A percentile compares a stretch with the other conserved stretches of the same genome.
Conservation (phyloP, 2,888 invertebrate species). For the Sminthurinus aureus region DNA sequence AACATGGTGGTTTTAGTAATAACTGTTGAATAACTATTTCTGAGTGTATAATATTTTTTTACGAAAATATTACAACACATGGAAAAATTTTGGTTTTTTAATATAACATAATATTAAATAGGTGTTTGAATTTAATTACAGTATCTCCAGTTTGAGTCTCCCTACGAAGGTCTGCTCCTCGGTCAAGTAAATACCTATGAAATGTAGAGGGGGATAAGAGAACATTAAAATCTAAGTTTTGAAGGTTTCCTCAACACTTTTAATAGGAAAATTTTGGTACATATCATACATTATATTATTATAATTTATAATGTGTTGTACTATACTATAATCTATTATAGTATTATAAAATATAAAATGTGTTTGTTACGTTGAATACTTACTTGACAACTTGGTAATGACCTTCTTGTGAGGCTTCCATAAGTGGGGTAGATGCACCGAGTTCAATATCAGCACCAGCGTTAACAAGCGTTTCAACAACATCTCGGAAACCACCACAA, state of each 20-base stretch:
- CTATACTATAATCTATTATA: not conserved
- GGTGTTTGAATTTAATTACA: too few relatives aligned
- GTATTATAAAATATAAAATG: not conserved
- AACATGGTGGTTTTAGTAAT: too few relatives aligned
- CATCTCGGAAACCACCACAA: slow-evolving; percentile 95
- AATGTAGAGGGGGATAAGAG: not conserved
- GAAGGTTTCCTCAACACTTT: too few relatives aligned
- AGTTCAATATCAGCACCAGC: slow-evolving; percentile 94
- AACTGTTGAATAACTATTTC: too few relatives aligned
- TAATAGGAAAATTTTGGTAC: not conserved
- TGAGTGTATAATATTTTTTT: too few relatives aligned
- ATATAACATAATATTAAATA: too few relatives aligned
- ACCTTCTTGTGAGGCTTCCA: slow-evolving; percentile 96
- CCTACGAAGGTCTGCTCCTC: slow-evolving; percentile 89
- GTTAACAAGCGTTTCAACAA: slow-evolving; percentile 91
- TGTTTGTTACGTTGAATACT: slow-evolving; percentile 26
- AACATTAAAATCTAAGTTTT: too few relatives aligned
- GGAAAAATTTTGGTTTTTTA: too few relatives aligned
- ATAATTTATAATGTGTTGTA: not conserved
- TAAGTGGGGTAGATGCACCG: slow-evolving; percentile 94
- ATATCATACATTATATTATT: not conserved
- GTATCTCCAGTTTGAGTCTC: slow-evolving; percentile 95
- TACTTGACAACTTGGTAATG: slow-evolving; percentile 84
- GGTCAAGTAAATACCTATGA: slow-evolving; percentile 78
- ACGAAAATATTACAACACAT: too few relatives aligned